These are phyloP conservation scores for Cheilosia vernalis DNA, from an alignment of 2,888 invertebrate species.

Conservation along the genomic window DNA sequence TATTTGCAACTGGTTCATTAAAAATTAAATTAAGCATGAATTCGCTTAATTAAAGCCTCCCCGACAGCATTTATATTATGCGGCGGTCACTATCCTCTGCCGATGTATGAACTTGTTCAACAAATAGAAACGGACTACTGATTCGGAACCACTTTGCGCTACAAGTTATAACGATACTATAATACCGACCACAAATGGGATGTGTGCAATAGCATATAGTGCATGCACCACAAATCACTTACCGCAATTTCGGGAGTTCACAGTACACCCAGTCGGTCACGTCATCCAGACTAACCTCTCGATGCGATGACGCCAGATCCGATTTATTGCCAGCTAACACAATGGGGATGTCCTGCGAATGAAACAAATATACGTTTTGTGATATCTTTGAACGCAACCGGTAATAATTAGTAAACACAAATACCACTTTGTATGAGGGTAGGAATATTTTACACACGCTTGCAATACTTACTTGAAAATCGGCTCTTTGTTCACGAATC, in stretches of 20 bases:
- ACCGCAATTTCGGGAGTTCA: slow-evolving; percentile 89
- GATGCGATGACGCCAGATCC: slow-evolving; percentile 88
- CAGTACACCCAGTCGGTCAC: slow-evolving; percentile 92
- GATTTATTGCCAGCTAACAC: slow-evolving; percentile 94
- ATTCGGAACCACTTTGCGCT: neutral
- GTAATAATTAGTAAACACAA: slow-evolving; percentile 75
- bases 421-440: neutral
- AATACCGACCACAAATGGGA: too few relatives aligned
- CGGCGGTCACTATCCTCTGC: too few relatives aligned
- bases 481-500: slow-evolving; percentile 91
- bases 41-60: slow-evolving; percentile 28
- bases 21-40: slow-evolving; percentile 24
- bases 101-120: neutral
- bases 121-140: neutral
- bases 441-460: slow-evolving; percentile 10
- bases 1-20: slow-evolving; percentile 8
- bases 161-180: too few relatives aligned
- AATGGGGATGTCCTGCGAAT: slow-evolving; percentile 89
- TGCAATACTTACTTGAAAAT: slow-evolving; percentile 85
- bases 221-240: slow-evolving; percentile 75
- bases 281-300: slow-evolving; percentile 90
- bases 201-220: neutral
- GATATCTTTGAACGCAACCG: slow-evolving; percentile 57
- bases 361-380: slow-evolving; percentile 11
- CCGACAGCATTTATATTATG: slow-evolving; percentile 4